A percentile compares a stretch with the other conserved stretches of the same genome.
Conservation (phyloP, 1,140 invertebrate species). For the Trachymyrmex septentrionalis region DNA sequence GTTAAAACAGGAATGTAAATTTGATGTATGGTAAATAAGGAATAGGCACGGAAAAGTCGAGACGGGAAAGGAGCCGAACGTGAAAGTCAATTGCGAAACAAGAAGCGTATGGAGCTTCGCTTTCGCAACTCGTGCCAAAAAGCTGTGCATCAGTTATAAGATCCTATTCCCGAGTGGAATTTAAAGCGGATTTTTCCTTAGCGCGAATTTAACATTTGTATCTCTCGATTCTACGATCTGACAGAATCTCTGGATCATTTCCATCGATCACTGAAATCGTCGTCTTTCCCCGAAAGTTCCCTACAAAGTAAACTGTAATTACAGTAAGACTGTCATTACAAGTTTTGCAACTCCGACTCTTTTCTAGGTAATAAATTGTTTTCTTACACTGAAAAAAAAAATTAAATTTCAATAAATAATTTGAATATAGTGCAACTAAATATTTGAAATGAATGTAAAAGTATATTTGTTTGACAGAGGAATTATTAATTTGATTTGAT, state of each 20-base stretch:
- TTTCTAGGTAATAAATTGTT: neutral
- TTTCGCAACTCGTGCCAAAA: slow-evolving; percentile 25
- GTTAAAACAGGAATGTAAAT: slow-evolving; percentile 58
- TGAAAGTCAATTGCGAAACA: slow-evolving; percentile 25
- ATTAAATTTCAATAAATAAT: too few species aligned
- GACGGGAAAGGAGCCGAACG: slow-evolving; percentile 5
- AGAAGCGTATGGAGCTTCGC: slow-evolving; percentile 35
- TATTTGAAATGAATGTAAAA: too few species aligned
- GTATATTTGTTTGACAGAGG: too few species aligned
- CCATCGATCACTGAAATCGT: neutral
- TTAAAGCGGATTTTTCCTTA: slow-evolving; percentile 32
- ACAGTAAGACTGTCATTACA: neutral
- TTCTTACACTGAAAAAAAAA: neutral
- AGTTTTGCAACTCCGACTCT: neutral
- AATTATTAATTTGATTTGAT: too few species aligned
- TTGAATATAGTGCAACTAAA: too few species aligned
- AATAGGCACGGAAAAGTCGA: neutral
- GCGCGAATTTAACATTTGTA: slow-evolving; percentile 19
- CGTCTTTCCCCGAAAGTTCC: neutral
- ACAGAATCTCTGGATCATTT: slow-evolving; percentile 18
- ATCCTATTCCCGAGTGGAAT: slow-evolving; percentile 37
- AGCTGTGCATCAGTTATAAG: slow-evolving; percentile 10
- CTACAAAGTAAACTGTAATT: neutral
- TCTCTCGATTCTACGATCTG: neutral
- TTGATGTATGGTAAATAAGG: slow-evolving; percentile 38